A percentile compares a stretch with the other conserved stretches of the same genome.
Evolutionary conservation across 2,113 vertebrate genomes (phyloP).

Genomic region (Parus major): DNA sequence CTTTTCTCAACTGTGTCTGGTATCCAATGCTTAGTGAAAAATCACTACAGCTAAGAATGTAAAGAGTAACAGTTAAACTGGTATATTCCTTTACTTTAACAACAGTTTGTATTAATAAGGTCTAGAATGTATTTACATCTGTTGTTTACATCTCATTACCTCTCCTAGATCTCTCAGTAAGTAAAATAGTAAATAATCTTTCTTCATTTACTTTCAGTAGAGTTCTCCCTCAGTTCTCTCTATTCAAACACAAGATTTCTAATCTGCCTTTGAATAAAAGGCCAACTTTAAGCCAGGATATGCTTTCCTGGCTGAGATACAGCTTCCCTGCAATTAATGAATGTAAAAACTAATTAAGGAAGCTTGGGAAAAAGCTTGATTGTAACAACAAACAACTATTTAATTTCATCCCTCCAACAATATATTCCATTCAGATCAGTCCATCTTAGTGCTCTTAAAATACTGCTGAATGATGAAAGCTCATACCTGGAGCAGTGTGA

Average conservation of each 20-base stretch:
- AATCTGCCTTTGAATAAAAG: background rate
- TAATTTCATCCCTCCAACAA: background rate
- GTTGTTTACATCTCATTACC: background rate
- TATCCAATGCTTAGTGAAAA: background rate
- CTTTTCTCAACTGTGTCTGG: background rate
- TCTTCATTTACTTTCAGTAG: background rate
- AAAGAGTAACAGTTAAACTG: background rate
- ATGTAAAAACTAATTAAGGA: background rate
- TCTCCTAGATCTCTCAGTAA: background rate
- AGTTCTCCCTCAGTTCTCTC: background rate
- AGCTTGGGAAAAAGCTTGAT: background rate
- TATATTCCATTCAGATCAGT: background rate
- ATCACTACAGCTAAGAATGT: background rate
- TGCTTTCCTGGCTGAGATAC: background rate
- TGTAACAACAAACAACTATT: background rate
- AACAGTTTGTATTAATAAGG: background rate
- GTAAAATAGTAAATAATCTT: background rate
- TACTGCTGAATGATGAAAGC: background rate
- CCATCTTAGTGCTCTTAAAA: background rate
- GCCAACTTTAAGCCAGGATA: background rate
- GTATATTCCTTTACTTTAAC: background rate
- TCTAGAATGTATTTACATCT: background rate
- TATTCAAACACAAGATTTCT: background rate
- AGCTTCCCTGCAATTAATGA: background rate
- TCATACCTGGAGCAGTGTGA: conserved; percentile 96